Conservation (phyloP, 2,797 vertebrate species). For the Menidia menidia region DNA sequence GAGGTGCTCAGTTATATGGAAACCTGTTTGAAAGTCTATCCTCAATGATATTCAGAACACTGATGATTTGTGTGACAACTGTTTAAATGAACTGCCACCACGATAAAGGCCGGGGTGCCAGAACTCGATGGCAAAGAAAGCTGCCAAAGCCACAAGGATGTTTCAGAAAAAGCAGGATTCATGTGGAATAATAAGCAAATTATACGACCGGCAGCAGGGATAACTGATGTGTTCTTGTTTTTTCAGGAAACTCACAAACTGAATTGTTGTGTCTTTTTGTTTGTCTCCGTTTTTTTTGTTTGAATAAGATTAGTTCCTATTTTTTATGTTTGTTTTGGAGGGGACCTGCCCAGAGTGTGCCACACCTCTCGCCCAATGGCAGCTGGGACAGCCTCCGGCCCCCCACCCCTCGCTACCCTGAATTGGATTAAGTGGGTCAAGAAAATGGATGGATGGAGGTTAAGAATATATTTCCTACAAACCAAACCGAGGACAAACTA, state of each 20-base stretch:
- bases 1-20: constrained; percentile 36
- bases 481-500: no score
- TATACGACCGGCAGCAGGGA: not conserved
- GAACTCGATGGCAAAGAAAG: not conserved
- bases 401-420: no score
- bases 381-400: no score
- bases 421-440: no score
- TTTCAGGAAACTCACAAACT: not conserved
- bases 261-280: not conserved
- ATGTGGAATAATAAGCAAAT: not conserved
- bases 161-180: not conserved
- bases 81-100: not conserved
- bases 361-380: no score
- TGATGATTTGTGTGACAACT: not conserved
- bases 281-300: no score
- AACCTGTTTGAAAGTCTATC: constrained; percentile 23
- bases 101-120: not conserved
- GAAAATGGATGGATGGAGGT: no score
- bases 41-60: constrained; percentile 14
- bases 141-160: not conserved
- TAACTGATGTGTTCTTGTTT: not conserved
- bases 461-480: no score
- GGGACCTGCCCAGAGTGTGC: no score
- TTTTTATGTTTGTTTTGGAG: no score
- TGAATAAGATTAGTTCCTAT: no score